Evolutionary conservation across 2,797 vertebrate genomes (phyloP).

Genomic region (Apogon talboti): DNA sequence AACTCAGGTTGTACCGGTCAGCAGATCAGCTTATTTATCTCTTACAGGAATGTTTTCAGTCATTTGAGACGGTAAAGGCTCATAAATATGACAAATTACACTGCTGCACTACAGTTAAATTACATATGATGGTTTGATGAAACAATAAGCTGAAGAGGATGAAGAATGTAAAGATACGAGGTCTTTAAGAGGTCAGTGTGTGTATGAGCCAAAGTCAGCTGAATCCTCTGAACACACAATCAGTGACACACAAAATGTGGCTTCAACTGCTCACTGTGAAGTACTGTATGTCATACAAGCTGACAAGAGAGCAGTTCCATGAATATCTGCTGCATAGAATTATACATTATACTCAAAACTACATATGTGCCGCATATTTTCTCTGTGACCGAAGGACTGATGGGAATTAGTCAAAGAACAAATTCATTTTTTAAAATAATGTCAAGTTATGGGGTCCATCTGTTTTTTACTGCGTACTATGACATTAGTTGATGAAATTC

Average conservation of each 20-base stretch:
- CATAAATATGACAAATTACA: background rate
- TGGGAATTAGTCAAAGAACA: slow-evolving; percentile 4
- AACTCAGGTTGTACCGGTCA: background rate
- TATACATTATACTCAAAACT: slow-evolving; percentile 10
- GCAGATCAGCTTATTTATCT: slow-evolving; percentile 6
- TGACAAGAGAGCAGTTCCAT: slow-evolving; percentile 16
- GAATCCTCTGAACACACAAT: background rate
- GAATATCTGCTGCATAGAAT: slow-evolving; percentile 14
- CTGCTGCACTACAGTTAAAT: background rate
- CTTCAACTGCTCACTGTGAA: slow-evolving; percentile 14
- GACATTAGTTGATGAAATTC: no score
- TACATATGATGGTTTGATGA: slow-evolving; percentile 15
- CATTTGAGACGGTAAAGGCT: background rate
- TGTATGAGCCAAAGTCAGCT: background rate
- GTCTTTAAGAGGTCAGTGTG: slow-evolving; percentile 5
- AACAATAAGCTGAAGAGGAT: slow-evolving; percentile 15
- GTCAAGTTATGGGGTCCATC: no score
- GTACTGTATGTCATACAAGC: slow-evolving; percentile 12
- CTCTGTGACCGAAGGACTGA: slow-evolving; percentile 14
- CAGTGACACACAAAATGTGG: background rate
- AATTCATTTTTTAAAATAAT: no score
- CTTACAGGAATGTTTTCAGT: slow-evolving; percentile 1
- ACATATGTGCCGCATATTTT: slow-evolving; percentile 5
- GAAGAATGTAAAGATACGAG: slow-evolving; percentile 7
- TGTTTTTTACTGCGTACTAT: no score